phyloP scores from a whole-genome alignment of 2,113 vertebrate species.

The Carlito syrichta region DNA sequence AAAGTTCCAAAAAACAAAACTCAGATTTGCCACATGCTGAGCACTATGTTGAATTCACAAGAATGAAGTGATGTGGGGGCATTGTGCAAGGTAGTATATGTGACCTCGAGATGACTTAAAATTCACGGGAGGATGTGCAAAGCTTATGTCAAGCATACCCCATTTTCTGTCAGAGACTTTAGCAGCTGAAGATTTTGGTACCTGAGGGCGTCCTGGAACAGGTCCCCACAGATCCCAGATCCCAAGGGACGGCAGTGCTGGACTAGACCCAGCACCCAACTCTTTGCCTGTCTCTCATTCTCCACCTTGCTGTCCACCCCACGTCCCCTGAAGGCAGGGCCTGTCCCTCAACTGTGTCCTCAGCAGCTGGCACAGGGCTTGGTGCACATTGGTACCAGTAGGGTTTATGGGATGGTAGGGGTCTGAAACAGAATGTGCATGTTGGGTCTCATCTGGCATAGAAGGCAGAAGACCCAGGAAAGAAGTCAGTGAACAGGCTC shows the following conservation, averaged over 20 bases:
- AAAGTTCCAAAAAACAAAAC: background rate
- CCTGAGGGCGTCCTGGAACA: background rate
- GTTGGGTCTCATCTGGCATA: background rate
- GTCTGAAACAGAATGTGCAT: background rate
- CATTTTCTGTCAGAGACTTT: background rate
- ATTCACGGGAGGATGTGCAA: background rate
- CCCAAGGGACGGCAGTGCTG: no score
- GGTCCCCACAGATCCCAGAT: background rate
- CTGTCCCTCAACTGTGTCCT: background rate
- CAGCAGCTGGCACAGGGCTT: background rate
- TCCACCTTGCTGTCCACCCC: background rate
- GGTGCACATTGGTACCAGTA: accelerated
- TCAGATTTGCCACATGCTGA: background rate
- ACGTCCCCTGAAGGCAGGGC: background rate
- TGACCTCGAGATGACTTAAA: background rate
- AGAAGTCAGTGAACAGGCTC: background rate
- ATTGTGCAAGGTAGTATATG: background rate
- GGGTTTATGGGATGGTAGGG: background rate
- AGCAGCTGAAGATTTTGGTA: background rate
- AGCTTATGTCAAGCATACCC: background rate
- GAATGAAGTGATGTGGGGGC: background rate
- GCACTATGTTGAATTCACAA: background rate
- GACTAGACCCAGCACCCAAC: background rate
- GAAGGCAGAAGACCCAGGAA: background rate
- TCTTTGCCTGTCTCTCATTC: background rate